phyloP scores from a whole-genome alignment of 1,140 invertebrate species.

The Lepidurus arcticus region DNA sequence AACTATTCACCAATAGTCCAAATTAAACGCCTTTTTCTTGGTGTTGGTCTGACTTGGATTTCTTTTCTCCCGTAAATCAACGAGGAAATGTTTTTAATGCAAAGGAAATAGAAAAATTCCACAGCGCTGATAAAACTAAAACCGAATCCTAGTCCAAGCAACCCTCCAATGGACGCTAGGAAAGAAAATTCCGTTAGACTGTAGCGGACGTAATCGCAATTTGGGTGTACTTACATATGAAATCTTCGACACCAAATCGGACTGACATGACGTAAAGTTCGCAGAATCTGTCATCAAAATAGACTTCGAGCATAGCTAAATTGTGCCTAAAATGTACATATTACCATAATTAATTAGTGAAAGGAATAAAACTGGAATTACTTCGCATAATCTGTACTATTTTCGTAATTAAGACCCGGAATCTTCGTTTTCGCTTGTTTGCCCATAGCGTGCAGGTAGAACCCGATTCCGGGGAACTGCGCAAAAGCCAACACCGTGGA shows the following conservation, averaged over 20 bases:
- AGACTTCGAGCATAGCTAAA: neutral
- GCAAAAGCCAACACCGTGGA: neutral
- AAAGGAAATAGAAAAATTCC: constrained; percentile 32
- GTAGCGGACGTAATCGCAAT: neutral
- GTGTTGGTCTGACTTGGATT: neutral
- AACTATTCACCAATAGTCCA: no score
- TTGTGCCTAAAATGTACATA: neutral
- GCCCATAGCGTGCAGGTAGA: constrained; percentile 9
- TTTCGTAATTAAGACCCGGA: neutral
- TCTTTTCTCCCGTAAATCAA: neutral
- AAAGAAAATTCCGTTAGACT: constrained; percentile 37
- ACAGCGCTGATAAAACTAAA: constrained; percentile 34
- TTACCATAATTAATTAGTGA: neutral
- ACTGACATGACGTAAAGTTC: constrained; percentile 42
- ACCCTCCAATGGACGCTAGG: constrained; percentile 29
- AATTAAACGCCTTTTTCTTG: no score
- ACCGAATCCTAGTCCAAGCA: constrained; percentile 33
- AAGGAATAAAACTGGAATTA: neutral
- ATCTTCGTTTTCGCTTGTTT: neutral
- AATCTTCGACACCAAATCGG: constrained; percentile 66
- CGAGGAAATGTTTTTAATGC: constrained; percentile 28
- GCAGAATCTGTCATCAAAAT: neutral
- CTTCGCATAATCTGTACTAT: neutral
- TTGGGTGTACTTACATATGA: constrained; percentile 56
- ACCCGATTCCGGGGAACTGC: neutral